These are phyloP conservation scores for Hylomyscus alleni DNA, from an alignment of 2,797 vertebrate species.

Conservation along the genomic window DNA sequence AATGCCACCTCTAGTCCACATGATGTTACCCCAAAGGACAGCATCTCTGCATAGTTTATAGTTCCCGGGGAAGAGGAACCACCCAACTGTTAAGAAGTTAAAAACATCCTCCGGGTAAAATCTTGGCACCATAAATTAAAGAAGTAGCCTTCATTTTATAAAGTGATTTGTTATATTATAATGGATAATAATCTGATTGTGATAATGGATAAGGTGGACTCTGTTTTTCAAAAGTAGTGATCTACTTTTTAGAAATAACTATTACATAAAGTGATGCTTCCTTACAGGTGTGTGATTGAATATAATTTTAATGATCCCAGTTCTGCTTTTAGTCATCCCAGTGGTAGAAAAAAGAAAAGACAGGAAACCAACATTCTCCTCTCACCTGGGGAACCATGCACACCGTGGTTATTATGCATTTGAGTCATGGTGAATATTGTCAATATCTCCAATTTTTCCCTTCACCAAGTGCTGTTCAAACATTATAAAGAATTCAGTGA, in stretches of 20 bases:
- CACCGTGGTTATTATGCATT: not conserved
- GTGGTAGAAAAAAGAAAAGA: not conserved
- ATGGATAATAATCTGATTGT: slow-evolving; percentile 17
- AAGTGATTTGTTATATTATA: slow-evolving; percentile 46
- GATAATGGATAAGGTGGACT: not conserved
- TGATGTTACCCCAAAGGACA: not conserved
- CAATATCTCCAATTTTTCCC: slow-evolving; percentile 42
- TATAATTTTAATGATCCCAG: slow-evolving; percentile 65
- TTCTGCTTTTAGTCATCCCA: slow-evolving; percentile 67
- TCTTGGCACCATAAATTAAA: not conserved
- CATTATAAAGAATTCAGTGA: slow-evolving; percentile 65
- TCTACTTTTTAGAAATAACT: slow-evolving; percentile 51
- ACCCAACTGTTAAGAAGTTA: not conserved
- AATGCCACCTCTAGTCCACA: not conserved
- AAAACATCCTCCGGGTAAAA: not conserved
- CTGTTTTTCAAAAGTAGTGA: slow-evolving; percentile 35
- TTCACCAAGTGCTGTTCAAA: slow-evolving; percentile 53
- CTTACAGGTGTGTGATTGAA: slow-evolving; percentile 55
- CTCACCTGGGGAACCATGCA: not conserved
- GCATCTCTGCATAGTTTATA: not conserved
- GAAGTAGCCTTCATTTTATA: not conserved
- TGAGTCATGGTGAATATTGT: slow-evolving; percentile 69
- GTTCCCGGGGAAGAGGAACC: not conserved
- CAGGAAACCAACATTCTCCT: slow-evolving; percentile 51
- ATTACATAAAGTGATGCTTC: slow-evolving; percentile 63